These are phyloP conservation scores for Chamaedrilus cognettii DNA, from an alignment of 2,888 invertebrate genomes.

Conservation along the genomic window DNA sequence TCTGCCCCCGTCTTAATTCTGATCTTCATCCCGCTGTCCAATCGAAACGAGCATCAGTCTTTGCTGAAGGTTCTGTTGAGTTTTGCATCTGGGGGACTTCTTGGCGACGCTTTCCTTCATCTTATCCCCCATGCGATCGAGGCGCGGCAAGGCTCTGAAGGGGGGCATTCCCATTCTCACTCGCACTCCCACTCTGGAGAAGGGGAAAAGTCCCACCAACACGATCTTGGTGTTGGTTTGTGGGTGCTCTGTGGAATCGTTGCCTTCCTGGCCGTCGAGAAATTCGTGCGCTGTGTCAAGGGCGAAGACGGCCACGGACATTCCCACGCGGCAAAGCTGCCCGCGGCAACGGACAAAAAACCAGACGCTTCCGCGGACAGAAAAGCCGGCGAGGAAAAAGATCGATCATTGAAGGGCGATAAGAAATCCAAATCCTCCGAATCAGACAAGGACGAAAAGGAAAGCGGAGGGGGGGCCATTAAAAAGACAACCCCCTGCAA, in stretches of 20 bases:
- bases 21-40: slow-evolving; percentile 87
- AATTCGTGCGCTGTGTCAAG: slow-evolving; percentile 72
- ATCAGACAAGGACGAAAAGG: slow-evolving; percentile 33
- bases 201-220: slow-evolving; percentile 50
- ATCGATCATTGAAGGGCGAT: slow-evolving; percentile 21
- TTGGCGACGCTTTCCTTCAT: slow-evolving; percentile 99
- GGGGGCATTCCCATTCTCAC: slow-evolving; percentile 63
- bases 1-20: slow-evolving; percentile 92
- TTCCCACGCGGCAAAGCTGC: slow-evolving; percentile 14
- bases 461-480: slow-evolving; percentile 2
- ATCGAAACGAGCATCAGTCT: slow-evolving; percentile 75
- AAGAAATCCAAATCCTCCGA: slow-evolving; percentile 17
- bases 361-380: slow-evolving; percentile 18
- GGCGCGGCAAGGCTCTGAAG: slow-evolving; percentile 59
- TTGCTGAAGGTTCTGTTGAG: slow-evolving; percentile 74
- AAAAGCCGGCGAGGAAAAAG: slow-evolving; percentile 17
- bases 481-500: neutral
- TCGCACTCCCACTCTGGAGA: slow-evolving; percentile 64
- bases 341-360: neutral
- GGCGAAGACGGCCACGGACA: slow-evolving; percentile 74
- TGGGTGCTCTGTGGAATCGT: slow-evolving; percentile 94
- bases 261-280: slow-evolving; percentile 90
- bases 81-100: slow-evolving; percentile 70
- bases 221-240: slow-evolving; percentile 88
- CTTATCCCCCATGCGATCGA: slow-evolving; percentile 92